phyloP scores from a whole-genome alignment of 2,797 vertebrate species.

The Masticophis lateralis region DNA sequence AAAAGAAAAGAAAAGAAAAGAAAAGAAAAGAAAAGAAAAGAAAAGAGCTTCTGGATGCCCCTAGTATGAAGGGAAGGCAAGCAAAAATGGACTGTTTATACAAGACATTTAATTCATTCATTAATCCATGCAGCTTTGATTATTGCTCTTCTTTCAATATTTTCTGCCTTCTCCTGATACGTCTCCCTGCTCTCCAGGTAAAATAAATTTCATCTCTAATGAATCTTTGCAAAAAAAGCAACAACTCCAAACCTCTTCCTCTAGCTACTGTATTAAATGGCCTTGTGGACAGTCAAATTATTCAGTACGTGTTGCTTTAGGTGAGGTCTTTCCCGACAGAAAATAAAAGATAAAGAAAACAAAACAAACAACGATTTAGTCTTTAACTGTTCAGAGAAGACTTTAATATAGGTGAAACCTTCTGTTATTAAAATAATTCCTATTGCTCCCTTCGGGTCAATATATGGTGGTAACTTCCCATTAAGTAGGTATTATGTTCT shows the following conservation, averaged over 20 bases:
- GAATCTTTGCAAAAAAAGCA: not conserved
- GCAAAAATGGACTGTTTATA: not conserved
- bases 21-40: too few species aligned
- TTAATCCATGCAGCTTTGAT: not conserved
- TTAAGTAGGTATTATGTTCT: constrained; percentile 76
- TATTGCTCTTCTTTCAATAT: not conserved
- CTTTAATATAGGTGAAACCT: constrained; percentile 63
- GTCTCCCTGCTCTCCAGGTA: not conserved
- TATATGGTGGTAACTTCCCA: constrained; percentile 71
- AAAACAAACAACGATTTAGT: constrained; percentile 62
- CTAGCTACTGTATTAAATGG: not conserved
- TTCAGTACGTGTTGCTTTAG: constrained; percentile 63
- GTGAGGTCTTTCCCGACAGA: constrained; percentile 61
- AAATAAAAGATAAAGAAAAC: not conserved
- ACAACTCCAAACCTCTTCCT: too few species aligned
- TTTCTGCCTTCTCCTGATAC: not conserved
- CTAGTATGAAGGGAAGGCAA: not conserved
- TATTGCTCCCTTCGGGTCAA: constrained; percentile 73
- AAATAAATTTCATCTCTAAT: not conserved
- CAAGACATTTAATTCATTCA: not conserved
- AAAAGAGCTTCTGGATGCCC: not conserved
- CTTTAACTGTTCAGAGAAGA: constrained; percentile 67
- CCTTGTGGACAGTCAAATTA: not conserved
- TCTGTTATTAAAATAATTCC: constrained; percentile 76
- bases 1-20: too few species aligned